Base-by-base conservation (phyloP, 2,797 vertebrate genomes). In the Hirundo rustica region DNA sequence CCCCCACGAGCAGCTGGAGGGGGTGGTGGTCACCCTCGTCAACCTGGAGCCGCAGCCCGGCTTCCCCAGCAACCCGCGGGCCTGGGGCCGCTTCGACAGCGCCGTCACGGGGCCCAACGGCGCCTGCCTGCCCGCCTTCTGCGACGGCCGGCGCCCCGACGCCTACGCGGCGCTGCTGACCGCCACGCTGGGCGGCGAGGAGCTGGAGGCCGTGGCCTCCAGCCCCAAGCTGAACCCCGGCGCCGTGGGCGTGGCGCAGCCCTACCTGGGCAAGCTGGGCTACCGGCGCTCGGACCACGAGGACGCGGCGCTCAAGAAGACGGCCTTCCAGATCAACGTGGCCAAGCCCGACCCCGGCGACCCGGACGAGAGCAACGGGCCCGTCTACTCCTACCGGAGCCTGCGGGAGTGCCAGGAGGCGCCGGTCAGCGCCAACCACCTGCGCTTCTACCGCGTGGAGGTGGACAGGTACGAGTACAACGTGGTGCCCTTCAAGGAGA, bases 11-110 rank as follows among this genome's bases (percentile, higher is more conserved):
- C 99, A 99, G 94, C 95, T 99, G 85, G 98, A 99, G 65, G 99
- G 99, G 22, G 98, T 99, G 11, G 99, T 99, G 27, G 95, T 99
- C 92, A 99, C 86, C 50, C 97, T 99, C 47, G 97, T 99, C 94
- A 99, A 99, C 95, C 94, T 99, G 78, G 99, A 99, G 94, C 99
- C 99, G 2, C 98, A 98, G 51, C 98, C 99, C 0, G 99, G 99
- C 79, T 99, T 97, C 80, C 98, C 98, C 0, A 97, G 98, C 78
- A 99, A 99, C 90, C 99, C 99, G 2, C 98, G 99, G 76, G 99
- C 99, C 2, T 99, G 99, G 99, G 99, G 99, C 4, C 98, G 99
- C 44, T 99, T 99, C 72, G 99, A 99, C 97, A 99, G 99, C 32
- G 98, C 98, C 12, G 98, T 99, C 95, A 99, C 99, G 0, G 99